Evolutionary conservation across 1,140 invertebrate genomes (phyloP).

Genomic region (Eciton burchellii): DNA sequence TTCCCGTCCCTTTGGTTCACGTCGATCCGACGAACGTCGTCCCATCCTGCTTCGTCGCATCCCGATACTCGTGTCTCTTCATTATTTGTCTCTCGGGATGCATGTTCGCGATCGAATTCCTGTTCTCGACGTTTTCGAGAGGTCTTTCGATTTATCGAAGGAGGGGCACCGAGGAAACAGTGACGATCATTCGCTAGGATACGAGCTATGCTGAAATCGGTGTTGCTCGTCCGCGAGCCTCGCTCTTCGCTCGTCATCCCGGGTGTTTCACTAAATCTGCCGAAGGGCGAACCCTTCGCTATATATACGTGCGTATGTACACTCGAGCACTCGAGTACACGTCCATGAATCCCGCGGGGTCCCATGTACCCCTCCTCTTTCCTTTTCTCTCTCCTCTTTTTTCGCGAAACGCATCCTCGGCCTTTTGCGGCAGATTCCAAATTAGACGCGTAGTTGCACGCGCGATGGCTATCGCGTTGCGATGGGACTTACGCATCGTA

Average conservation of each 20-base stretch:
- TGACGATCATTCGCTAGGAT: constrained; percentile 75
- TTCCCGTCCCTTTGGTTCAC: background rate
- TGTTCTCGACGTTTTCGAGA: background rate
- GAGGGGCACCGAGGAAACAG: too few relatives aligned
- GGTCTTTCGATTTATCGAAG: background rate
- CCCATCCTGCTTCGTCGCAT: background rate
- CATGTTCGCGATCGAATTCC: too few relatives aligned
- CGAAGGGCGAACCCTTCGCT: constrained; percentile 35
- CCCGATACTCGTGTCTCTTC: background rate
- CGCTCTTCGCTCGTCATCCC: constrained; percentile 78
- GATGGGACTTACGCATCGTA: constrained; percentile 51
- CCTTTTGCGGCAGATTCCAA: constrained; percentile 75
- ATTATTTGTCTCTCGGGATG: too few relatives aligned
- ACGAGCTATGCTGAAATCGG: constrained; percentile 82
- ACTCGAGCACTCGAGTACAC: background rate
- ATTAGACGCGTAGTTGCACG: constrained; percentile 85
- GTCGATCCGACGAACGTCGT: background rate
- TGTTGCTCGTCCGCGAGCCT: constrained; percentile 59
- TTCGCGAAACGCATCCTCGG: constrained; percentile 72
- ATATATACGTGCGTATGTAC: constrained; percentile 25
- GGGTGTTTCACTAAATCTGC: constrained; percentile 68
- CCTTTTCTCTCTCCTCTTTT: constrained; percentile 39
- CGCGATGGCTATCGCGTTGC: constrained; percentile 81
- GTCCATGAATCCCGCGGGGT: constrained; percentile 13
- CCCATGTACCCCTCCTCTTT: constrained; percentile 9